Percentiles rank a stretch among this genome's conserved stretches.
phyloP scores from a whole-genome alignment of 2,113 vertebrate genomes.

The Syngnathus floridae region DNA sequence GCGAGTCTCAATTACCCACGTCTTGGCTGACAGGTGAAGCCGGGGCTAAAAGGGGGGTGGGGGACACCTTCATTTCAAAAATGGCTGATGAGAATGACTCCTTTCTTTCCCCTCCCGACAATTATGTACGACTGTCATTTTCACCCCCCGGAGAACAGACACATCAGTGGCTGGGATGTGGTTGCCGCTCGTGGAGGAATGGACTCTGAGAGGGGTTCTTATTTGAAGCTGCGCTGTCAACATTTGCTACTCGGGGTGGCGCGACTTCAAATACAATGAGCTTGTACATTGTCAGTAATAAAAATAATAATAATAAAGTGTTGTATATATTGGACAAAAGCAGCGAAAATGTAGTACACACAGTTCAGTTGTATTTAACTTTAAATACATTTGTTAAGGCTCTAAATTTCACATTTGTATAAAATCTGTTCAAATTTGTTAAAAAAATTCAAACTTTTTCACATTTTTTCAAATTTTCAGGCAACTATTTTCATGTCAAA shows the following conservation, averaged over 20 bases:
- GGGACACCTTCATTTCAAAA: conserved; percentile 46
- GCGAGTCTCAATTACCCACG: conserved; percentile 85
- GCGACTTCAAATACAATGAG: background rate
- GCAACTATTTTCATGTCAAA: too few species aligned
- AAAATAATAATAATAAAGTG: too few species aligned
- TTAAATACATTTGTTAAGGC: background rate
- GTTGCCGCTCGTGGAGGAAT: background rate
- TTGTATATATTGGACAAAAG: background rate
- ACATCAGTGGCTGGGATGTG: conserved; percentile 36
- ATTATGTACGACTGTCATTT: conserved; percentile 66
- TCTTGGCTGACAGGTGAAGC: conserved; percentile 68
- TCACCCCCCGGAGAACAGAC: conserved; percentile 51
- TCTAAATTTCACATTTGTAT: too few species aligned
- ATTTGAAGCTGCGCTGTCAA: background rate
- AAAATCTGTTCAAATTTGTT: too few species aligned
- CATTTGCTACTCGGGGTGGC: background rate
- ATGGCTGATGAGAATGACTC: conserved; percentile 67
- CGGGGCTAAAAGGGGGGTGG: conserved; percentile 39
- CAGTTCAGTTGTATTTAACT: background rate
- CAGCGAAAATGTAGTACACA: background rate
- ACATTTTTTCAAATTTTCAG: too few species aligned
- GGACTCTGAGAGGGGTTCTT: background rate
- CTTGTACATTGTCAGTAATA: too few species aligned
- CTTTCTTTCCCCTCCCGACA: conserved; percentile 46
- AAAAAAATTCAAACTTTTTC: too few species aligned